Percentiles rank a stretch among this genome's conserved stretches.
Conservation (phyloP, 2,113 vertebrate species). For the Andinoacara biseriatus region DNA sequence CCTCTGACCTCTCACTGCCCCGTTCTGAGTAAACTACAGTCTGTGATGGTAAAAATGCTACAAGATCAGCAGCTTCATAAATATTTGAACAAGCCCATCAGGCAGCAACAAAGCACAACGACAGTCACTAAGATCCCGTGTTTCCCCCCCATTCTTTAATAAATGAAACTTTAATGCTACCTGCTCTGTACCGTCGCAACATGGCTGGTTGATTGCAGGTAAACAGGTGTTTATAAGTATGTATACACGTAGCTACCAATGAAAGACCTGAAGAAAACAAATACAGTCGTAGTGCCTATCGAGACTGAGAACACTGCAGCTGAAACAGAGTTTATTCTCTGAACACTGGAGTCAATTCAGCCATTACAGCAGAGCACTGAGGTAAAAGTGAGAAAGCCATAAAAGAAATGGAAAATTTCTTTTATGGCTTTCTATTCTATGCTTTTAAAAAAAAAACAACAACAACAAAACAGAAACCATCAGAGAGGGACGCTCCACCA, state of each 20-base stretch:
- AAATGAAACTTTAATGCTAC: no score
- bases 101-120: not conserved
- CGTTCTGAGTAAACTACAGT: not conserved
- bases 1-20: not conserved
- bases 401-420: no score
- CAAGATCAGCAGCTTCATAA: not conserved
- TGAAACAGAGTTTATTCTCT: not conserved
- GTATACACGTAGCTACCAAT: not conserved
- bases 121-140: no score
- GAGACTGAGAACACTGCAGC: not conserved
- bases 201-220: not conserved
- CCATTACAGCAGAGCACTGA: not conserved
- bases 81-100: rapidly evolving
- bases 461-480: no score
- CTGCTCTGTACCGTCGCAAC: not conserved
- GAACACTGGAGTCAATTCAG: not conserved
- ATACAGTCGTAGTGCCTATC: not conserved
- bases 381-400: no score
- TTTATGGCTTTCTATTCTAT: no score
- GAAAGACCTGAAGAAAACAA: not conserved
- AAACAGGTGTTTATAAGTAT: not conserved
- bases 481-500: not conserved
- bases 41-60: not conserved
- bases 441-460: no score
- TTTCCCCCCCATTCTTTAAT: no score